Base-by-base conservation (phyloP, 2,113 vertebrate species). In the Eulemur macaco region DNA sequence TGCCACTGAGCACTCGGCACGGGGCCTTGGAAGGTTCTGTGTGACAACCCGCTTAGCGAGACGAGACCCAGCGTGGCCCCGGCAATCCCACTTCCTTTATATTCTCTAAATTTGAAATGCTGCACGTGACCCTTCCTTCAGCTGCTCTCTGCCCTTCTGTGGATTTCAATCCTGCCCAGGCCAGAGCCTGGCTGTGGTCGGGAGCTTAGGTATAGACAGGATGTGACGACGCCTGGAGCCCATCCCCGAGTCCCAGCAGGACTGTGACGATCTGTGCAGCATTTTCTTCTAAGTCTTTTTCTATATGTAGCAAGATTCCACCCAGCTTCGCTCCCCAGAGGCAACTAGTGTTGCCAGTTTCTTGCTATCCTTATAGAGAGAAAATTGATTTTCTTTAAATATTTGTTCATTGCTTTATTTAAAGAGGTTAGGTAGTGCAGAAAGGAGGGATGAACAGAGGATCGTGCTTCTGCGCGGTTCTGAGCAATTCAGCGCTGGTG, bases 341-440 rank as follows among this genome's bases (percentile, higher is more conserved):
- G 92, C 96, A 73, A 90, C 56, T 74, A 21, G 50, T 77, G 39
- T 95, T 91, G 86, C 96, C 85, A 92, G 87, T 74, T 95, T 97
- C 93, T 97, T 93, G 86, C 88, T 96, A 93, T 83, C 84, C 68
- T 96, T 93, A 89, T 39, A 78, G 80, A 95, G 63, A 83, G 87
- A 96, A 95, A 96, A 93, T 25, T 15, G 89, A 96, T 96, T 97
- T 95, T 91, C 96, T 95, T 95, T 94, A 96, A 94, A 93, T 97
- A 92, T 98, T 93, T 97, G 96, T 92, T 93, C 83, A 95, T 56
- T 96, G 93, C 74, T 97, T 97, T 94, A 80, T 96, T 95, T 97
- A 95, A 91, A 92, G 93, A 91, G 86, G 82, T 95, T 95, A 95
- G 91, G 68, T n/a, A 12, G 58, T 71, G 18, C 87, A n/a, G 21